Percentiles rank a stretch among this genome's conserved stretches.
phyloP scores from a whole-genome alignment of 2,888 invertebrate species.

The Tiliacea citrago region DNA sequence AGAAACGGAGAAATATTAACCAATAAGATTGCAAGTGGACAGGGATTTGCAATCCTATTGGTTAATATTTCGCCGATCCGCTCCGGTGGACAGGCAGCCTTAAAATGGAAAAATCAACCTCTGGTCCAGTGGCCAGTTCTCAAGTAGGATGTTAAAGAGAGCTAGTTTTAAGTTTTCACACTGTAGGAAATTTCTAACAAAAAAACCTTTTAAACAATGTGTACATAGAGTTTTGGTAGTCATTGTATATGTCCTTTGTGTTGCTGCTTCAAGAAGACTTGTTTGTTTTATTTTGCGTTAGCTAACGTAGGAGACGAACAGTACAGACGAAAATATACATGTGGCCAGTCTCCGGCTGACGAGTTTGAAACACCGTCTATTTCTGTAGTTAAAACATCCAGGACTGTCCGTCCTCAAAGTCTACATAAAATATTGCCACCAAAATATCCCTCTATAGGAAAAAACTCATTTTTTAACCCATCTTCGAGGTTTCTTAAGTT shows the following conservation, averaged over 20 bases:
- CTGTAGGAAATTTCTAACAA: background rate
- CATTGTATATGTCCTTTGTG: background rate
- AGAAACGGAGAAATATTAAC: too few relatives aligned
- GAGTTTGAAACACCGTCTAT: background rate
- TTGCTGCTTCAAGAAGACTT: background rate
- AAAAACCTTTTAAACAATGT: background rate
- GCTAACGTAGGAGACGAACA: background rate
- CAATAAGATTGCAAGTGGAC: too few relatives aligned
- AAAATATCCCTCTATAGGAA: background rate
- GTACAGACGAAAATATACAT: background rate
- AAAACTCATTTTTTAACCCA: background rate
- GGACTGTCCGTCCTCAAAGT: background rate
- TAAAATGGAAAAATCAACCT: slow-evolving; percentile 2
- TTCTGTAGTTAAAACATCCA: background rate
- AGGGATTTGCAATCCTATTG: too few relatives aligned
- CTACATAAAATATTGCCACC: slow-evolving; percentile 19
- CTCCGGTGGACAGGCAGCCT: too few relatives aligned
- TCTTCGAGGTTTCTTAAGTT: background rate
- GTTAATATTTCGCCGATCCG: too few relatives aligned
- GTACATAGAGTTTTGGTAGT: background rate
- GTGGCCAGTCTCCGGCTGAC: background rate
- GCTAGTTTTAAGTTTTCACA: background rate
- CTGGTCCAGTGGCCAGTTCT: background rate
- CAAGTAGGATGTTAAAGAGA: background rate
- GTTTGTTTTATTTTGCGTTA: background rate